Evolutionary conservation across 2,888 invertebrate species (phyloP).

Genomic region (Lymantria dispar): DNA sequence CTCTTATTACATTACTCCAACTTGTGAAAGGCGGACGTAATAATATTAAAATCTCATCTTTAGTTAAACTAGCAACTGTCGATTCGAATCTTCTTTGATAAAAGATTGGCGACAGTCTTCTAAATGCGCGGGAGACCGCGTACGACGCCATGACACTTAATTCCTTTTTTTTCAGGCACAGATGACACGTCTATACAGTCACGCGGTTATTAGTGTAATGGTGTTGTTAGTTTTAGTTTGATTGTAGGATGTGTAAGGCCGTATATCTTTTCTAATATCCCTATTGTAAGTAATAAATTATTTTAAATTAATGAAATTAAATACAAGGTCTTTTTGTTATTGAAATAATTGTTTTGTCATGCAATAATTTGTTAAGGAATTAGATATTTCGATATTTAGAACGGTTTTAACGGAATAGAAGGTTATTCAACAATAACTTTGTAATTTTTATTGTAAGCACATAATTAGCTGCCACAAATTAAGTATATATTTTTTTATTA

Average conservation of each 20-base stretch:
- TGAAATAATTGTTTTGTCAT: not conserved
- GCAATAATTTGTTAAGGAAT: not conserved
- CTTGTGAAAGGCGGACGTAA: constrained; percentile 71
- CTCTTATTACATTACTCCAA: constrained; percentile 73
- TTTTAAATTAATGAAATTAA: too few species aligned
- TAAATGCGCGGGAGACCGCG: constrained; percentile 63
- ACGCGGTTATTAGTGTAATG: constrained; percentile 33
- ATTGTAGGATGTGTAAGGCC: constrained; percentile 9
- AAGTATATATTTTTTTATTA: too few species aligned
- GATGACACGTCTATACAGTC: constrained; percentile 13
- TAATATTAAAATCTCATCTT: constrained; percentile 71
- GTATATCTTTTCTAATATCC: constrained; percentile 16
- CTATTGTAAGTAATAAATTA: constrained; percentile 1
- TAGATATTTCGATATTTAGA: not conserved
- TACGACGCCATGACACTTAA: constrained; percentile 54
- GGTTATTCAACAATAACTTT: not conserved
- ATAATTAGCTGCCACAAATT: too few species aligned
- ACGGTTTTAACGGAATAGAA: not conserved
- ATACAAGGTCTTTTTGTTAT: not conserved
- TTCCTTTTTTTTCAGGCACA: constrained; percentile 25
- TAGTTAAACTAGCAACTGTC: constrained; percentile 71
- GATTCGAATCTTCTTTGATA: constrained; percentile 71
- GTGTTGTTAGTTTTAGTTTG: constrained; percentile 15
- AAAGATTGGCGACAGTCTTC: constrained; percentile 61
- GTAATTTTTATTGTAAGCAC: too few species aligned